Evolutionary conservation across 2,888 invertebrate species (phyloP).

Genomic region (Volucella inanis): DNA sequence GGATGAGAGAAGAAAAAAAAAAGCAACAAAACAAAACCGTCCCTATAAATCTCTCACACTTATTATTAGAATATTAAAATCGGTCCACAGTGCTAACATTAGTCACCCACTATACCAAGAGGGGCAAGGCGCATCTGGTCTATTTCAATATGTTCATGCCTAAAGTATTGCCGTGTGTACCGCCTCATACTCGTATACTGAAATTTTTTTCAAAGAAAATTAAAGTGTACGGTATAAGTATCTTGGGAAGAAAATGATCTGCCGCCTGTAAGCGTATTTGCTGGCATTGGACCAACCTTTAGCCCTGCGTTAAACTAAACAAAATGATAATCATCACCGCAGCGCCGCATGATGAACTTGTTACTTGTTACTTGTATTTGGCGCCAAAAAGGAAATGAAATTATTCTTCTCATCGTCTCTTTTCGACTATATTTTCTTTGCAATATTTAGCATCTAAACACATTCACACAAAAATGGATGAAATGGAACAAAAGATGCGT

Average conservation of each 20-base stretch:
- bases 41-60: slow-evolving; percentile 52
- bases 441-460: too few species aligned
- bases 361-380: slow-evolving; percentile 25
- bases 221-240: too few species aligned
- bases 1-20: background rate
- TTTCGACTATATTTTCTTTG: too few species aligned
- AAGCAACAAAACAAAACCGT: slow-evolving; percentile 13
- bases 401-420: too few species aligned
- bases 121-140: slow-evolving; percentile 53
- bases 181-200: background rate
- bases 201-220: background rate
- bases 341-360: slow-evolving; percentile 38
- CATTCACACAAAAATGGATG: background rate
- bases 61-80: slow-evolving; percentile 52
- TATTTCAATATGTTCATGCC: slow-evolving; percentile 39
- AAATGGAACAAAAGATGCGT: slow-evolving; percentile 7
- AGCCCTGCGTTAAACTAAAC: slow-evolving; percentile 11
- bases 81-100: slow-evolving; percentile 8
- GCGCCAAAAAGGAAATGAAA: slow-evolving; percentile 27
- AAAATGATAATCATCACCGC: slow-evolving; percentile 11
- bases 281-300: slow-evolving; percentile 51
- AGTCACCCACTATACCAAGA: slow-evolving; percentile 41
- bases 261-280: slow-evolving; percentile 18
- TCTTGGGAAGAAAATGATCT: background rate
- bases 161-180: too few species aligned